phyloP scores from a whole-genome alignment of 2,797 vertebrate genomes.

The Esox masquinongy region DNA sequence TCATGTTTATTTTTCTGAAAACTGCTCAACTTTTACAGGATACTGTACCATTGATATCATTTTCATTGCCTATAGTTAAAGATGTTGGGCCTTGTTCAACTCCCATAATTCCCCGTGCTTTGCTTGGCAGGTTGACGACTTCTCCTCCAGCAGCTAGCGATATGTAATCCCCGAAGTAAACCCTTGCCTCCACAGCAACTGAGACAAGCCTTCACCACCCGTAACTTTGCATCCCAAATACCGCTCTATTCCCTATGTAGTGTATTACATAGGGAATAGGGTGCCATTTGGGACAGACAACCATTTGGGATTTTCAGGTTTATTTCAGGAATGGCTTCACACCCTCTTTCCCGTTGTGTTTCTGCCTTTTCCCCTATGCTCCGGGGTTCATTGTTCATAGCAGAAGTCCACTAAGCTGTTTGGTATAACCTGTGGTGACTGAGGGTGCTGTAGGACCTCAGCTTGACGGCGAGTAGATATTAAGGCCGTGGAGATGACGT shows the following conservation, averaged over 20 bases:
- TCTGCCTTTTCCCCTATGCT: not conserved
- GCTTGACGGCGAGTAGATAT: not conserved
- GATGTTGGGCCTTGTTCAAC: not conserved
- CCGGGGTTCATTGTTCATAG: not conserved
- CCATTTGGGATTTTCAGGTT: not conserved
- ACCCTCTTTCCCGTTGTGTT: not conserved
- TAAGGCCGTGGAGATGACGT: not conserved
- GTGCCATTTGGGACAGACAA: not conserved
- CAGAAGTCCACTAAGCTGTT: not conserved
- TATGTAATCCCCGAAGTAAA: constrained; percentile 61
- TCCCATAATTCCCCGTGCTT: constrained; percentile 6
- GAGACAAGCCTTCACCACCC: constrained; percentile 52
- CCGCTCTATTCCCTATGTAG: not conserved
- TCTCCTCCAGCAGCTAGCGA: constrained; percentile 54
- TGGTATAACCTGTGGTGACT: not conserved
- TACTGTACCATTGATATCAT: not conserved
- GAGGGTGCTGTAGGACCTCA: not conserved
- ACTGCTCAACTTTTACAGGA: constrained; percentile 3
- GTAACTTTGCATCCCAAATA: not conserved
- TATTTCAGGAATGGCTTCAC: constrained; percentile 5
- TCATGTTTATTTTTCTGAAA: not conserved
- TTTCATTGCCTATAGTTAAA: constrained; percentile 9
- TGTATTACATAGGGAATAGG: not conserved
- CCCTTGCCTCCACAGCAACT: constrained; percentile 50
- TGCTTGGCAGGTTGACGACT: constrained; percentile 7